Base-by-base conservation (phyloP, 2,888 invertebrate species). In the Mechanitis messenoides region DNA sequence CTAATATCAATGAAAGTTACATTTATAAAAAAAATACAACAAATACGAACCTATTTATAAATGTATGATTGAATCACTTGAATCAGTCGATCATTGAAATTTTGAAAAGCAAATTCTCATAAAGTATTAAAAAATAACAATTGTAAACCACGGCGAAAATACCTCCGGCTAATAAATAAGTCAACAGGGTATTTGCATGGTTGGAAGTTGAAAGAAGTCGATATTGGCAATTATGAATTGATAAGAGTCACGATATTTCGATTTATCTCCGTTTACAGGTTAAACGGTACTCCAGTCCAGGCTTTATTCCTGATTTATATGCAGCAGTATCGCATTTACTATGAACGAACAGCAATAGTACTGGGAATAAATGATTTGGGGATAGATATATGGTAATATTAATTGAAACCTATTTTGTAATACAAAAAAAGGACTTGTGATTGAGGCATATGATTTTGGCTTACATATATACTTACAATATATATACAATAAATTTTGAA, bases 201-300 rank as follows among this genome's bases (percentile, higher is more conserved):
- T 74, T 70, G 74, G 74, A 71, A 74, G 76, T 75, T 80, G 79
- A 82, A 84, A 81, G 78, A 76, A 84, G 79, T 84, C 77, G 76
- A 81, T 85, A 80, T 79, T 58, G 64, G 60, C 66, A 71, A 69
- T 71, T 70, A 71, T 66, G 68, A 67, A 67, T 63, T 55, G 68
- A 65, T 66, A 58, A 62, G 58, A 67, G 67, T 63, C 61, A 64
- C 67, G 64, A 67, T 62, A 64, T 58, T 66, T 68, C 57, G 57
- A 70, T 57, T 60, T 59, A 65, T 63, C 46, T 57, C 42, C 35
- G 50, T 54, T 54, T 59, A 62, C 47, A 62, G 45, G 62, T 46
- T 59, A 53, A 53, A 31, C 50, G 50, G 50, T 31, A 50, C 28
- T 50, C 31, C n/a, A 50, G 28, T 50, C 28, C 50, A 31, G n/a